A percentile compares a stretch with the other conserved stretches of the same genome.
These are phyloP conservation scores for Tenualosa thibaudeaui DNA, from an alignment of 2,797 vertebrate species.

Conservation along the genomic window DNA sequence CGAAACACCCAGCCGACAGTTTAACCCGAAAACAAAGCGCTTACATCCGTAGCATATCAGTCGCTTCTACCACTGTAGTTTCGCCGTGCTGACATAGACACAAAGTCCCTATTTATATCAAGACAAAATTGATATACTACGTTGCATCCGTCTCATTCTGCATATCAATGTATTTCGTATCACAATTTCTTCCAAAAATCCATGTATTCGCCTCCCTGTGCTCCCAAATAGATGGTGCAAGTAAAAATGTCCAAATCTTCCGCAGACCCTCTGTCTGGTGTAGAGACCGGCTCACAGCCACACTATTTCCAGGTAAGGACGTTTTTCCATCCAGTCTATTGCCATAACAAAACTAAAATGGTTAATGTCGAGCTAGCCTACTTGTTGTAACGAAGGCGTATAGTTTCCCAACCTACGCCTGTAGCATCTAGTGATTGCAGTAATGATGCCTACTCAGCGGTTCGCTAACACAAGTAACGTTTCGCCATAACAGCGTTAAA, in stretches of 20 bases:
- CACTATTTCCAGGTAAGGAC: slow-evolving; percentile 80
- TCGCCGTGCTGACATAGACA: not conserved
- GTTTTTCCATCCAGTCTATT: not conserved
- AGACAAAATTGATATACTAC: slow-evolving; percentile 17
- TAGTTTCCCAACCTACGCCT: slow-evolving; percentile 46
- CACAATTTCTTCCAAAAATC: slow-evolving; percentile 63
- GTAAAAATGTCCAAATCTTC: slow-evolving; percentile 82
- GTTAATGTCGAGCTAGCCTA: slow-evolving; percentile 52
- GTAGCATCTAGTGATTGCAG: slow-evolving; percentile 42
- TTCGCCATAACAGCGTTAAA: not conserved
- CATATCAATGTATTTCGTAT: slow-evolving; percentile 61
- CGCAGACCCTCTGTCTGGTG: slow-evolving; percentile 76
- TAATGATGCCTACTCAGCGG: slow-evolving; percentile 42
- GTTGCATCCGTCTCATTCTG: slow-evolving; percentile 45
- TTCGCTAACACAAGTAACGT: slow-evolving; percentile 26
- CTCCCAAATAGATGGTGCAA: slow-evolving; percentile 78
- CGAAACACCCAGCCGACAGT: slow-evolving; percentile 28
- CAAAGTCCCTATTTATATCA: not conserved
- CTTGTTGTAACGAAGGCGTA: slow-evolving; percentile 67
- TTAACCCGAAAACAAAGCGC: not conserved
- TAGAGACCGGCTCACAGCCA: slow-evolving; percentile 74
- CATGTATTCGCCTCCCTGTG: slow-evolving; percentile 68
- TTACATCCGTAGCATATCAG: slow-evolving; percentile 18
- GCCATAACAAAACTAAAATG: not conserved
- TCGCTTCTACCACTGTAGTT: not conserved